Percentiles rank a stretch among this genome's conserved stretches.
These are phyloP conservation scores for Paedocypris sp. DNA, from an alignment of 2,113 vertebrate species.

Conservation along the genomic window DNA sequence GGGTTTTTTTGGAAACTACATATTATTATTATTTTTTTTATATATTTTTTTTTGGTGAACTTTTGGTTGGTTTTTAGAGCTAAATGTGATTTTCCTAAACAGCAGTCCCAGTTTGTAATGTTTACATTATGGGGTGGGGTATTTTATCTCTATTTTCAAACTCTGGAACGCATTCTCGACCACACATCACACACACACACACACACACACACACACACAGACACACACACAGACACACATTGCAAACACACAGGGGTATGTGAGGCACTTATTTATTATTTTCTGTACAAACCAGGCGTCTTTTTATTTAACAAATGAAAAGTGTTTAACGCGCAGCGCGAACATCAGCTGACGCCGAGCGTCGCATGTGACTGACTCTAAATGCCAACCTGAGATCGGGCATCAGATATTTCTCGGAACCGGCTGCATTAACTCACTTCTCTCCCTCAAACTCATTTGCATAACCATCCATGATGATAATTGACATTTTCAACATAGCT, in stretches of 20 bases:
- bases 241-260: background rate
- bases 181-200: too few species aligned
- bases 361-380: slow-evolving; percentile 13
- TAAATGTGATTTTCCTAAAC: too few species aligned
- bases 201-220: too few species aligned
- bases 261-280: background rate
- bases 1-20: too few species aligned
- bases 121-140: too few species aligned
- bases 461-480: slow-evolving; percentile 30
- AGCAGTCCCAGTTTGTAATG: too few species aligned
- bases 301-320: background rate
- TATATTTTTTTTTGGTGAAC: too few species aligned
- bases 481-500: slow-evolving; percentile 35
- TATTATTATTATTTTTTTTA: too few species aligned
- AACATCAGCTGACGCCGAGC: background rate
- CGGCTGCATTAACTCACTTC: slow-evolving; percentile 12
- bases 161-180: too few species aligned
- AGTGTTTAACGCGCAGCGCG: background rate
- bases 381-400: slow-evolving; percentile 2
- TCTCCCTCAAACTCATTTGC: slow-evolving; percentile 4
- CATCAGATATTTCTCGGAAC: background rate
- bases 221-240: too few species aligned
- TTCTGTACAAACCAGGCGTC: background rate
- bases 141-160: too few species aligned
- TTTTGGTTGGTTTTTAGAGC: too few species aligned